phyloP scores from a whole-genome alignment of 2,888 invertebrate genomes.

The Eristalis pertinax region DNA sequence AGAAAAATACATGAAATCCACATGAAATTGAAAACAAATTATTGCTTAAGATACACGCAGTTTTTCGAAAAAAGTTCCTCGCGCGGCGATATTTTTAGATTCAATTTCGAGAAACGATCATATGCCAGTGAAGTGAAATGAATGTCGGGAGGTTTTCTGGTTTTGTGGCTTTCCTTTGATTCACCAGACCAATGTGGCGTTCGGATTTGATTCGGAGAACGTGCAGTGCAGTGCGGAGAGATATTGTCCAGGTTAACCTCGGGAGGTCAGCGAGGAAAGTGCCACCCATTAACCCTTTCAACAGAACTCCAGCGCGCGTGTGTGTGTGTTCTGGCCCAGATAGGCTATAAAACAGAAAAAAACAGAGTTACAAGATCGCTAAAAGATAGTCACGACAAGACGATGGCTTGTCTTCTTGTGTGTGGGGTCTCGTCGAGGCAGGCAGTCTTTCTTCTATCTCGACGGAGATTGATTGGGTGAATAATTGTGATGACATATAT shows the following conservation, averaged over 20 bases:
- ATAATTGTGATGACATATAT: conserved; percentile 60
- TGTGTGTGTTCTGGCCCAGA: conserved; percentile 56
- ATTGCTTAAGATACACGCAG: conserved; percentile 19
- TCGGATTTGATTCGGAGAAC: neutral
- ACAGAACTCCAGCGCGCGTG: neutral
- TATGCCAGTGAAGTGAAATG: neutral
- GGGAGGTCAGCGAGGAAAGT: conserved; percentile 12
- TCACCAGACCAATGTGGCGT: conserved; percentile 58
- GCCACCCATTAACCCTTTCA: conserved; percentile 29
- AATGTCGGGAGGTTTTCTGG: neutral
- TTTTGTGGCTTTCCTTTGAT: neutral
- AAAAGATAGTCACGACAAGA: conserved; percentile 30
- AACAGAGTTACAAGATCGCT: conserved; percentile 47
- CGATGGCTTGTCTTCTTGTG: neutral
- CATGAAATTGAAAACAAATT: conserved; percentile 47
- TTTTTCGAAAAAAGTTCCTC: neutral
- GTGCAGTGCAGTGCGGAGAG: neutral
- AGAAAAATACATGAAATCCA: conserved; percentile 50
- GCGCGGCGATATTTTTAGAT: neutral
- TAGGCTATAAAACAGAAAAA: conserved; percentile 10
- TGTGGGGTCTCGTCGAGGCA: conserved; percentile 46
- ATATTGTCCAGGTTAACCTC: conserved; percentile 13
- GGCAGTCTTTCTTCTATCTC: neutral
- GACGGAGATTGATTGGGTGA: conserved; percentile 60
- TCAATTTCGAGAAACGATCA: neutral